These are phyloP conservation scores for Ceyx cyanopectus DNA, from an alignment of 2,113 vertebrate species.

Conservation along the genomic window DNA sequence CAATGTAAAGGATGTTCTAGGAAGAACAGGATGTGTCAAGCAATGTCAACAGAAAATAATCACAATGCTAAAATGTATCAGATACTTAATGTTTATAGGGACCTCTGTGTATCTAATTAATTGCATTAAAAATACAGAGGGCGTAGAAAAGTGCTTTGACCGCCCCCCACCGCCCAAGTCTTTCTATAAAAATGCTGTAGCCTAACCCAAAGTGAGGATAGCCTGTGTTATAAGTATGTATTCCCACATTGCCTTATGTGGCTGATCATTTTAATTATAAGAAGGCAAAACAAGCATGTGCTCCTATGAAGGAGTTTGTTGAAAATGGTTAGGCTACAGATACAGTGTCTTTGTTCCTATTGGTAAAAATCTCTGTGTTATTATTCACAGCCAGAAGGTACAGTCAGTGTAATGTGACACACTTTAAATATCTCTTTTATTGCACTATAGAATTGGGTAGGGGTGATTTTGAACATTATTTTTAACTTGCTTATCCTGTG, in stretches of 20 bases:
- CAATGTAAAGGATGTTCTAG: neutral
- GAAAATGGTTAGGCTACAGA: neutral
- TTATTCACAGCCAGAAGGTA: neutral
- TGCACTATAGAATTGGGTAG: neutral
- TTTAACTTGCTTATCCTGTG: neutral
- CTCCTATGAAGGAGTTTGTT: neutral
- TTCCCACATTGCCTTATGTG: neutral
- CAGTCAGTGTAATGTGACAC: neutral
- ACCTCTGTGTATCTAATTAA: neutral
- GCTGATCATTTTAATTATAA: neutral
- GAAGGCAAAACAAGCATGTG: neutral
- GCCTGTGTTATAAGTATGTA: rapidly evolving
- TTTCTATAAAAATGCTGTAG: neutral
- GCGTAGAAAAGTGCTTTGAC: neutral
- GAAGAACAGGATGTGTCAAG: neutral
- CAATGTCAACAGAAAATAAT: neutral
- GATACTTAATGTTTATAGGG: neutral
- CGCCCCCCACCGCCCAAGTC: neutral
- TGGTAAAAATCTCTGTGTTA: neutral
- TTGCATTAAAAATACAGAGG: neutral
- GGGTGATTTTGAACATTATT: neutral
- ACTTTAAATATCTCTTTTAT: neutral
- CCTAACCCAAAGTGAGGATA: neutral
- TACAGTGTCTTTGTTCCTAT: neutral
- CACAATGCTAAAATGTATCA: neutral